Percentiles rank a stretch among this genome's conserved stretches.
These are phyloP conservation scores for Solenodon paradoxus DNA, from an alignment of 2,113 vertebrate species.

Conservation along the genomic window DNA sequence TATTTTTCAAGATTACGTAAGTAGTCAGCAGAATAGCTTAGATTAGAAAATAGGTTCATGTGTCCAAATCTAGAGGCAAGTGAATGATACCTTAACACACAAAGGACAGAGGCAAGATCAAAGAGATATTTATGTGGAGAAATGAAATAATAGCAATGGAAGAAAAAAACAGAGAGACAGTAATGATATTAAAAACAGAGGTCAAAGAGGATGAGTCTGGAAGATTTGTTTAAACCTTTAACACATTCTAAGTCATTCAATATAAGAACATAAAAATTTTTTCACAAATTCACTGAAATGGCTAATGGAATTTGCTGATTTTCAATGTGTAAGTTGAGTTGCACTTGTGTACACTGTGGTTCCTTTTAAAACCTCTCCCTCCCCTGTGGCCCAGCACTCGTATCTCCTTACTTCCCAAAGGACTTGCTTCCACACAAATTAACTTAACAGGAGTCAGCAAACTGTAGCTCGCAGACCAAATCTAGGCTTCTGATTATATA, in stretches of 20 bases:
- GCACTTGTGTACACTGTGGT: not conserved
- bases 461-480: not conserved
- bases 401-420: not conserved
- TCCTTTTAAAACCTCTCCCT: not conserved
- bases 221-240: not conserved
- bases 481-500: not conserved
- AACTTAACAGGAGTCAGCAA: not conserved
- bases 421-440: not conserved
- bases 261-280: not conserved
- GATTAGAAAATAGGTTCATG: not conserved
- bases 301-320: not conserved
- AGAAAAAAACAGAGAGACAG: not conserved
- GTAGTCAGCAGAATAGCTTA: not conserved
- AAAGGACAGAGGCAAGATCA: not conserved
- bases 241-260: not conserved
- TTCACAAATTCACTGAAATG: not conserved
- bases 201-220: not conserved
- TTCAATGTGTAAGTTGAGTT: not conserved
- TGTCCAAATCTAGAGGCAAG: not conserved
- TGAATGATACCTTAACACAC: not conserved
- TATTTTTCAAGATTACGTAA: not conserved
- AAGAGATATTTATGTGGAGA: not conserved
- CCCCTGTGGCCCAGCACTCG: not conserved
- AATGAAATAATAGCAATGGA: not conserved
- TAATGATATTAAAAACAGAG: not conserved